A percentile compares a stretch with the other conserved stretches of the same genome.
Conservation (phyloP, 2,888 invertebrate species). For the Ctenicera cuprea region DNA sequence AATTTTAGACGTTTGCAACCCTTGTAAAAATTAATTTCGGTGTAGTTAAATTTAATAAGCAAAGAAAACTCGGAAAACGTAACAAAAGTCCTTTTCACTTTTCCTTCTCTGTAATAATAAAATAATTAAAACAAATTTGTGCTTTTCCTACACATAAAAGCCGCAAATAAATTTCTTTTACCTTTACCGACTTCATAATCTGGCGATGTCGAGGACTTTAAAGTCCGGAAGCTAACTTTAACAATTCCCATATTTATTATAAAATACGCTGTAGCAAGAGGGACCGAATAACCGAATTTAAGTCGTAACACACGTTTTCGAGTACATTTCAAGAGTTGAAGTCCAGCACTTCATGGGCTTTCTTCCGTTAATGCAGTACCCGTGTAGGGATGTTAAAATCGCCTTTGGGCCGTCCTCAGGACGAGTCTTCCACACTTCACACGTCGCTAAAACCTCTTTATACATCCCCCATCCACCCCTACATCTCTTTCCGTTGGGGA, state of each 20-base stretch:
- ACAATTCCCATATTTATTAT: conserved; percentile 22
- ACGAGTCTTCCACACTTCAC: conserved; percentile 65
- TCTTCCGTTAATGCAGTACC: conserved; percentile 71
- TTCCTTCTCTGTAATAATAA: too few species aligned
- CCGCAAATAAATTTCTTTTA: too few species aligned
- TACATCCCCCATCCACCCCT: conserved; percentile 54
- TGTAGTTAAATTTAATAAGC: too few species aligned
- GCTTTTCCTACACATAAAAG: too few species aligned
- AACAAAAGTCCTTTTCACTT: too few species aligned
- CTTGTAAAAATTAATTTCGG: too few species aligned
- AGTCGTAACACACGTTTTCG: conserved; percentile 52
- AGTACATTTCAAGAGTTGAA: conserved; percentile 53
- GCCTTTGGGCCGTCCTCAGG: conserved; percentile 70
- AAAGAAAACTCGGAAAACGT: too few species aligned
- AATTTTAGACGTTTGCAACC: too few species aligned
- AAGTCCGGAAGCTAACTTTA: too few species aligned
- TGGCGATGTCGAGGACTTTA: too few species aligned
- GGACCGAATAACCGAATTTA: conserved; percentile 45
- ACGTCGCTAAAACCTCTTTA: conserved; percentile 65
- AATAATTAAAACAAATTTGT: too few species aligned
- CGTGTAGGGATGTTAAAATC: conserved; percentile 72
- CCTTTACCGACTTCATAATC: too few species aligned
- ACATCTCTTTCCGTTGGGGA: conserved; percentile 50
- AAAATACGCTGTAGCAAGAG: conserved; percentile 15
- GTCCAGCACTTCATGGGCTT: conserved; percentile 61